Percentiles rank a stretch among this genome's conserved stretches.
phyloP scores from a whole-genome alignment of 2,797 vertebrate genomes.

The Eulemur rubriventer region DNA sequence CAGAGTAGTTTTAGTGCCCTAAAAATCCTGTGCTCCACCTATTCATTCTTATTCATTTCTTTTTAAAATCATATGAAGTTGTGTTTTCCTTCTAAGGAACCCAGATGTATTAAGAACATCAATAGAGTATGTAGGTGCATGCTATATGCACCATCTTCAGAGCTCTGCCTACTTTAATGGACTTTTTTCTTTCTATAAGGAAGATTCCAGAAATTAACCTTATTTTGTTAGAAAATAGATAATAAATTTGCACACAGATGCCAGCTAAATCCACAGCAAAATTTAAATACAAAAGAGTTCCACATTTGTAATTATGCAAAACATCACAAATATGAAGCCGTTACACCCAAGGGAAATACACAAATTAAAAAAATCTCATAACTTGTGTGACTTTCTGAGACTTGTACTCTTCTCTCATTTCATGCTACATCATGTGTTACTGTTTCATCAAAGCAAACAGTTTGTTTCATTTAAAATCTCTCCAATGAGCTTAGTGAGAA shows the following conservation, averaged over 20 bases:
- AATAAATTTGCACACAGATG: slow-evolving; percentile 3
- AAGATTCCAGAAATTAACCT: slow-evolving; percentile 34
- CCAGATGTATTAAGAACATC: background rate
- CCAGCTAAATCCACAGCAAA: slow-evolving; percentile 31
- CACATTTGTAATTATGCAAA: slow-evolving; percentile 59
- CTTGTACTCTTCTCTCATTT: slow-evolving; percentile 58
- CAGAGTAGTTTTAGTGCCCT: background rate
- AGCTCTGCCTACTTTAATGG: background rate
- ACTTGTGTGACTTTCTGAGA: slow-evolving; percentile 55
- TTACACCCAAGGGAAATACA: slow-evolving; percentile 63
- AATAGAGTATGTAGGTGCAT: background rate
- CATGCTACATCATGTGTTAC: slow-evolving; percentile 68
- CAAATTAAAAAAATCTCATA: slow-evolving; percentile 59
- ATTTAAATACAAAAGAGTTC: slow-evolving; percentile 58
- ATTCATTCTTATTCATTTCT: background rate
- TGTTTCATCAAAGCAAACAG: slow-evolving; percentile 71
- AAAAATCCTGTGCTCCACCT: background rate
- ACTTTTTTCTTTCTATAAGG: background rate
- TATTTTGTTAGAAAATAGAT: slow-evolving; percentile 43
- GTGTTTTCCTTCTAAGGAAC: background rate
- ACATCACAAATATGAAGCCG: slow-evolving; percentile 45
- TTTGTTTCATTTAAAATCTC: slow-evolving; percentile 77
- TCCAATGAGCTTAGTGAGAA: slow-evolving; percentile 70
- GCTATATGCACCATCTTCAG: background rate
- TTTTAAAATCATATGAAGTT: background rate